Percentiles rank a stretch among this genome's conserved stretches.
Evolutionary conservation across 2,797 vertebrate genomes (phyloP).

Genomic region (Natrix natrix): DNA sequence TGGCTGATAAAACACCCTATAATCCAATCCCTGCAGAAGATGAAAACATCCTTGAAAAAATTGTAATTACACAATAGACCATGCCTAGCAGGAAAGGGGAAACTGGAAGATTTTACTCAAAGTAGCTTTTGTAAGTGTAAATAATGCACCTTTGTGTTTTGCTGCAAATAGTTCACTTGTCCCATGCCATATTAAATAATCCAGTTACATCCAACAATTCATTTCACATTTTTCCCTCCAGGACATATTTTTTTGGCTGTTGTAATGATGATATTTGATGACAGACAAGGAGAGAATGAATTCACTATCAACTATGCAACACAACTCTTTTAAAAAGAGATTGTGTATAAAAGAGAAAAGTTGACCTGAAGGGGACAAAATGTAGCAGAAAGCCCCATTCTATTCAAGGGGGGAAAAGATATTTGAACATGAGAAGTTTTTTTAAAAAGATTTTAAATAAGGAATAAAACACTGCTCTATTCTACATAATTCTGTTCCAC

Average conservation of each 20-base stretch:
- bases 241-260: background rate
- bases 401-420: background rate
- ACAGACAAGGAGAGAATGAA: background rate
- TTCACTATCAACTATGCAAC: background rate
- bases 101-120: conserved; percentile 28
- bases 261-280: conserved; percentile 11
- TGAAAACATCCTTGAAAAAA: background rate
- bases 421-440: background rate
- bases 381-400: background rate
- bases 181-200: conserved; percentile 5
- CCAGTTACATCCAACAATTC: background rate
- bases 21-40: background rate
- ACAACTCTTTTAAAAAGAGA: background rate
- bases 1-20: background rate
- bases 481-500: background rate
- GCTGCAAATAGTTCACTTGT: background rate
- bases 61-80: background rate
- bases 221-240: background rate
- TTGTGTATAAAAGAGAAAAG: background rate
- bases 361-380: background rate
- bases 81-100: background rate
- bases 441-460: background rate
- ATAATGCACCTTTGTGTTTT: conserved; percentile 19
- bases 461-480: background rate
- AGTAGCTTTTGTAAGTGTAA: conserved; percentile 19